Evolutionary conservation across 2,888 invertebrate species (phyloP), one percentile per base, ranked within the genome.

Genomic region (Rugalucina vietnamica): DNA sequence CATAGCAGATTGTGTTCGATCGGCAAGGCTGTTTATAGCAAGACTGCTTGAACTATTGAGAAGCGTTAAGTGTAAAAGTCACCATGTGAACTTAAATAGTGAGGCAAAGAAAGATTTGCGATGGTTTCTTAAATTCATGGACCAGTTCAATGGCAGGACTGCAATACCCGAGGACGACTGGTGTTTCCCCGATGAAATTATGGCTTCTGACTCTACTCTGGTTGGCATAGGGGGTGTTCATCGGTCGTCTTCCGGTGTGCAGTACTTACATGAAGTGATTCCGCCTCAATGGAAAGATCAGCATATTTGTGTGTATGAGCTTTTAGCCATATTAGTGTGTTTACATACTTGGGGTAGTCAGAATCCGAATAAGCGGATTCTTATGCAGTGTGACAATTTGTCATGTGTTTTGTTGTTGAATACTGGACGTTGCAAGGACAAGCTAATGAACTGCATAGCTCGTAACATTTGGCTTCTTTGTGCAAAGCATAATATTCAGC

Each of bases 71-170:
- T 12, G 37, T 2, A 57, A 75, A 34, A 24, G 34, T 34, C 75
- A 75, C 37, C 75, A 75, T 18, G 37, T 75, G 1, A 75, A 75
- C n/a, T 75, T 75, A 24, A 75, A 75, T 57, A 29, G 21, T 0
- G 54, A 76, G 24, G 65, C 60, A 0, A 75, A 57, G 24, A 50
- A 57, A 37, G 54, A 75, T 34, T 36, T 50, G 14, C 3, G 36
- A 36, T 57, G 75, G 57, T 75, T 75, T 57, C 24, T 75, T 29
- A 54, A 57, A n/a, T 75, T 75, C 24, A 60, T 75, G 75, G 37
- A 32, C 4, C 10, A 3, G 2, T 75, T 36, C 29, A 75, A 75
- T 57, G 75, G 75, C n/a, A 39, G 37, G 60, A 75, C 57, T 3
- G 37, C 75, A 4, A 57, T 75, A 36, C 75, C 75, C 1, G 75